These are phyloP conservation scores for Melipona bicolor DNA, from an alignment of 2,888 invertebrate genomes.

Conservation along the genomic window DNA sequence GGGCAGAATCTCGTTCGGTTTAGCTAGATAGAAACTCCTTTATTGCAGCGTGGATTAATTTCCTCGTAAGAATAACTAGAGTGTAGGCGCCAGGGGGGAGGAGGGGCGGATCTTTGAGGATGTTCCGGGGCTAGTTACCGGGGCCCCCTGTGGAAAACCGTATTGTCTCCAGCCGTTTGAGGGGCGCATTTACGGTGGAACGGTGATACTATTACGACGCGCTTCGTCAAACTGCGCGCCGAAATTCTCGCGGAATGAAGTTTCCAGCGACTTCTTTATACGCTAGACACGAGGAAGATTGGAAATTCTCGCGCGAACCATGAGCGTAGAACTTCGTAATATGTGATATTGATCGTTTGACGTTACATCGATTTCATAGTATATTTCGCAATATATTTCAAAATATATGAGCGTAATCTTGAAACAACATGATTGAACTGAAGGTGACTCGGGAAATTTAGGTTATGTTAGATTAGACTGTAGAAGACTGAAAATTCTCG, in stretches of 20 bases:
- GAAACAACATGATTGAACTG: too few relatives aligned
- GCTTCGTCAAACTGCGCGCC: background rate
- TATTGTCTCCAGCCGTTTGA: conserved; percentile 8
- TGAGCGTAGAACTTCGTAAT: background rate
- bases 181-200: background rate
- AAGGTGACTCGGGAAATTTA: too few relatives aligned
- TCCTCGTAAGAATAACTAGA: conserved; percentile 28
- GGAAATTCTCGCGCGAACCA: background rate
- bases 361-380: too few relatives aligned
- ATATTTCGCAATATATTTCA: too few relatives aligned
- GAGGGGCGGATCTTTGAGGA: background rate
- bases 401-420: too few relatives aligned
- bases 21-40: conserved; percentile 18
- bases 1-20: conserved; percentile 18
- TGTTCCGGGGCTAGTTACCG: background rate
- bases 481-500: too few relatives aligned
- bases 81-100: background rate
- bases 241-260: conserved; percentile 12
- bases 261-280: background rate
- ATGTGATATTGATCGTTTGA: too few relatives aligned
- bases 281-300: background rate
- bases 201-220: background rate
- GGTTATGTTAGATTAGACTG: too few relatives aligned
- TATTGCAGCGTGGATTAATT: conserved; percentile 29
- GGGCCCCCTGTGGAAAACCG: background rate